A percentile compares a stretch with the other conserved stretches of the same genome.
phyloP scores from a whole-genome alignment of 2,888 invertebrate species.

The Suillia variegata region DNA sequence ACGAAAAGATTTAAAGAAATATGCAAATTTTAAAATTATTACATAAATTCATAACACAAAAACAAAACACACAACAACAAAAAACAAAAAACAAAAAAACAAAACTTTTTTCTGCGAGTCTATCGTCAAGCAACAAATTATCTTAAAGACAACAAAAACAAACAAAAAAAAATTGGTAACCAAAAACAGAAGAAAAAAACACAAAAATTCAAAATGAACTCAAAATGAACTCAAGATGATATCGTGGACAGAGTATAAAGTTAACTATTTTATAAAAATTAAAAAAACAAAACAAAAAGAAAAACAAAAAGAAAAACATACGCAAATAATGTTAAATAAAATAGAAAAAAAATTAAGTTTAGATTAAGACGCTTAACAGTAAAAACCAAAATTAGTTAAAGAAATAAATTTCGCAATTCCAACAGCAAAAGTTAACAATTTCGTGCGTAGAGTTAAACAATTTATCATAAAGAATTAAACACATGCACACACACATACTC shows the following conservation, averaged over 20 bases:
- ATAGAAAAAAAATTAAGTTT: too few relatives aligned
- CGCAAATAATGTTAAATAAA: conserved; percentile 7
- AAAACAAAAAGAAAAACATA: conserved; percentile 12
- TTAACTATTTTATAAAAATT: conserved; percentile 57
- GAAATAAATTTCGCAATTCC: background rate
- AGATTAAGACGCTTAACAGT: conserved; percentile 20
- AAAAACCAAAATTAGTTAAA: conserved; percentile 24
- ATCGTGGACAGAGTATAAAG: conserved; percentile 49
- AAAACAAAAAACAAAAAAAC: conserved; percentile 21
- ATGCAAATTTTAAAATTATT: conserved; percentile 10
- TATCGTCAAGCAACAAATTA: too few relatives aligned
- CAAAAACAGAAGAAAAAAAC: conserved; percentile 2
- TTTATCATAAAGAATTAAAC: too few relatives aligned
- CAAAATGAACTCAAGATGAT: background rate
- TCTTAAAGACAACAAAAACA: too few relatives aligned
- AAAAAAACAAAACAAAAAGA: conserved; percentile 15
- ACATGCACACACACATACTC: too few relatives aligned
- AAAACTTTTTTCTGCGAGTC: conserved; percentile 26
- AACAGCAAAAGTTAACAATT: conserved; percentile 53
- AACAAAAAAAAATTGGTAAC: conserved; percentile 20
- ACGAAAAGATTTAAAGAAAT: conserved; percentile 1
- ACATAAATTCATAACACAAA: conserved; percentile 11
- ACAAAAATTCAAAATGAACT: background rate
- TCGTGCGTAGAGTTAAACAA: conserved; percentile 47
- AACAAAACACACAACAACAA: conserved; percentile 14